A percentile compares a stretch with the other conserved stretches of the same genome.
Evolutionary conservation across 2,888 invertebrate species (phyloP).

Genomic region (Tenthredo distinguenda): DNA sequence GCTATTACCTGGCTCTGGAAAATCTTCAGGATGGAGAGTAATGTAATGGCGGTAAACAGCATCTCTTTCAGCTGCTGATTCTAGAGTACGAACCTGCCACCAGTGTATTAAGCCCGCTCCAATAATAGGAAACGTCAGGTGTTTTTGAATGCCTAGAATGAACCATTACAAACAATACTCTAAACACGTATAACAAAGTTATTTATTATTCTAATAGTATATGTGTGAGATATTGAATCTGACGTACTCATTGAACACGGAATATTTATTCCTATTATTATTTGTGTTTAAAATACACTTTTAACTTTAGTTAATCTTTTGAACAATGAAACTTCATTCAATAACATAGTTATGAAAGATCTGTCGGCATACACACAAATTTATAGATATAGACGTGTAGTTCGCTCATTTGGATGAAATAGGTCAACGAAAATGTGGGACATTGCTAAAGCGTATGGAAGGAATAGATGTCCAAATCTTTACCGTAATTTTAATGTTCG

Average conservation of each 20-base stretch:
- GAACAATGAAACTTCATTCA: background rate
- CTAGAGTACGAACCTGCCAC: constrained; percentile 28
- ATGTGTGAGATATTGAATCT: background rate
- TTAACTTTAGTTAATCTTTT: background rate
- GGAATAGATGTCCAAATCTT: background rate
- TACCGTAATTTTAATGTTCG: background rate
- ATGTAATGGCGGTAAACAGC: constrained; percentile 69
- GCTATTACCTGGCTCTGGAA: constrained; percentile 70
- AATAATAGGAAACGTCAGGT: background rate
- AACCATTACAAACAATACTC: background rate
- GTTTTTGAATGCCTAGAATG: constrained; percentile 62
- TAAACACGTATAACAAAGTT: background rate
- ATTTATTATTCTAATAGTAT: background rate
- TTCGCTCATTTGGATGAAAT: background rate
- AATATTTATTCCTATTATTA: background rate
- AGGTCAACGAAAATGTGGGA: background rate
- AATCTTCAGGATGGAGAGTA: constrained; percentile 71
- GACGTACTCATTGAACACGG: background rate
- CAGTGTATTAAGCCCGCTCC: constrained; percentile 56
- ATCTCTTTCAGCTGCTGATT: constrained; percentile 62
- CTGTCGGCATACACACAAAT: background rate
- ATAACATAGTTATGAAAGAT: background rate
- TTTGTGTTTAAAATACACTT: background rate
- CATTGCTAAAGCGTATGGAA: background rate
- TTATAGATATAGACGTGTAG: background rate